These are phyloP conservation scores for Poecilobothrus nobilitatus DNA, from an alignment of 2,888 invertebrate species.

Conservation along the genomic window DNA sequence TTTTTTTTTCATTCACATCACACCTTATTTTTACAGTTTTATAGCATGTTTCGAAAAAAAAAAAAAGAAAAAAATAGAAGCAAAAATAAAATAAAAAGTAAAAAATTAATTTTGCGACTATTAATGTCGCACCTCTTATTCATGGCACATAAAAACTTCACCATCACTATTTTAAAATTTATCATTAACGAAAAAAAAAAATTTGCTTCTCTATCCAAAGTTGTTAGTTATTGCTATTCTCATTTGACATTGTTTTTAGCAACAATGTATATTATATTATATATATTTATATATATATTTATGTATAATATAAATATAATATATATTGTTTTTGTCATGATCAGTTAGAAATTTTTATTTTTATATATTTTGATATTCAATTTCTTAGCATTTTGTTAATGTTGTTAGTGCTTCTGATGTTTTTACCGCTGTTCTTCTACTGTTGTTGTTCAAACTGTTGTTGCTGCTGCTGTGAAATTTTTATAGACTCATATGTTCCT, in stretches of 20 bases:
- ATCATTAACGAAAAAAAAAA: neutral
- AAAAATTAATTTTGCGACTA: neutral
- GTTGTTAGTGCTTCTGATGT: neutral
- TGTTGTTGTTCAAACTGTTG: neutral
- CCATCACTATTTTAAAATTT: neutral
- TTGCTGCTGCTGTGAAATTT: neutral
- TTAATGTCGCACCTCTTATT: neutral
- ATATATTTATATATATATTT: too few relatives aligned
- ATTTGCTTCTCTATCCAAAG: neutral
- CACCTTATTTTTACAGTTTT: too few relatives aligned
- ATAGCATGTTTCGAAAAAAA: too few relatives aligned
- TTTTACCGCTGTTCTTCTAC: neutral
- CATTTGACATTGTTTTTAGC: too few relatives aligned
- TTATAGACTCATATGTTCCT: conserved; percentile 4
- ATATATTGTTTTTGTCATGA: neutral
- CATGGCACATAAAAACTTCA: neutral
- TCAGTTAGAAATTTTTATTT: neutral
- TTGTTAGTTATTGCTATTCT: too few relatives aligned
- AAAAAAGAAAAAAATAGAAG: too few relatives aligned
- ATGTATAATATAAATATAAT: too few relatives aligned
- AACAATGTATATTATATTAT: too few relatives aligned
- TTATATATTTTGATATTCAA: neutral
- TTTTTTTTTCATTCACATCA: too few relatives aligned
- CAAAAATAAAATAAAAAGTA: too few relatives aligned
- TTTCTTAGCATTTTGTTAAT: neutral